Base-by-base conservation (phyloP, 2,888 invertebrate genomes). In the Mythimna pallens region DNA sequence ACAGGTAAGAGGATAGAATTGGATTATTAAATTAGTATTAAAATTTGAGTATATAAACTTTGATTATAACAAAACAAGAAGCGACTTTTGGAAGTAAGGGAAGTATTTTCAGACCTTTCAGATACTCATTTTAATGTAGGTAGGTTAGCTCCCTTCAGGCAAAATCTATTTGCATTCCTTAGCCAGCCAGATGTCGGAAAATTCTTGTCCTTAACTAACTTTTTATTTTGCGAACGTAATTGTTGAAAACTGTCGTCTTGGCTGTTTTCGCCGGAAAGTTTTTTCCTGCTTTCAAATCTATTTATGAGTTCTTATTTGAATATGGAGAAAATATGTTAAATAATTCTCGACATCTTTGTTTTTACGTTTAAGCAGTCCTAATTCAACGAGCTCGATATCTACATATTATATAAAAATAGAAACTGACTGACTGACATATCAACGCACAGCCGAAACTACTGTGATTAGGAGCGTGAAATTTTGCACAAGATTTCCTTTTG, bases 131-230 rank as follows among this genome's bases (percentile, higher is more conserved):
- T 25, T 34, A 54, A 10, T 17, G 30, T 34, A 17, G 40, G 50
- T 50, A 61, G 5, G 34, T n/a, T 71, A 82, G 83, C 72, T 78
- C 73, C 78, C 76, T 85, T 68, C 64, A 34, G 58, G 25, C 43
- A 70, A 77, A 82, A 81, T 69, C 73, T 78, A 87, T 87, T 87
- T 84, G 71, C 68, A 84, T 85, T 79, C 61, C 43, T 17, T 10
- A 65, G 43, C 22, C 54, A 66, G 25, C 30, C 54, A 73, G 72
- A 73, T 64, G 59, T 64, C 25, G 22, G 25, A 17, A 65, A 63
- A 64, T 54, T 57, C 55, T 59, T 64, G 50, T 12, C n/a, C 34
- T 25, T 57, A 67, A 64, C 55, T 34, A 64, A 62, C 47, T 64
- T 78, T 68, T 73, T 59, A 50, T 61, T 62, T 72, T 40, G 30